Evolutionary conservation across 2,797 vertebrate genomes (phyloP).

Genomic region (Gallinago stenura): DNA sequence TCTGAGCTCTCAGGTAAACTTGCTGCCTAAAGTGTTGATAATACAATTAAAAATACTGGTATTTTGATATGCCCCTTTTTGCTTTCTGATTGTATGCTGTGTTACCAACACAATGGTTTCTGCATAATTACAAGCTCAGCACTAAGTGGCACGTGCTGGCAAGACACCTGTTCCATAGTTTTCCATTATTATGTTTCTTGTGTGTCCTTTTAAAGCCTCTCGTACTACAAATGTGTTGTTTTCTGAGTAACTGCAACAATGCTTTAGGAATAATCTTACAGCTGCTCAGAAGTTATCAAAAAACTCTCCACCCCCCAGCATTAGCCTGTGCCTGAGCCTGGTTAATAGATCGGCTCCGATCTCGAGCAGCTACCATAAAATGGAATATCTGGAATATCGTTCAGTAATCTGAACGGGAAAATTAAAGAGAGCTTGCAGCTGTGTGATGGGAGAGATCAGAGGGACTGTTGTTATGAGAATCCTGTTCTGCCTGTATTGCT

Average conservation of each 20-base stretch:
- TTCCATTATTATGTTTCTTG: background rate
- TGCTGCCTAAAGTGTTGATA: background rate
- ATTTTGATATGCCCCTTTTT: background rate
- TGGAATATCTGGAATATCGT: background rate
- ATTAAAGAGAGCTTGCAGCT: slow-evolving; percentile 4
- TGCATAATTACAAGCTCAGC: background rate
- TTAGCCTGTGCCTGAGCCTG: background rate
- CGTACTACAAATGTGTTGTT: background rate
- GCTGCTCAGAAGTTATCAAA: background rate
- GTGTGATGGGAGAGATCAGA: background rate
- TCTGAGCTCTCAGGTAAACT: background rate
- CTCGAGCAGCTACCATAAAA: background rate
- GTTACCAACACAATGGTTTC: background rate
- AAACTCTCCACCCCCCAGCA: background rate
- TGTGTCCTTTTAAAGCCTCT: background rate
- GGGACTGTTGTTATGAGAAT: background rate
- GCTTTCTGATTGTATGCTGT: background rate
- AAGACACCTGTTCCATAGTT: background rate
- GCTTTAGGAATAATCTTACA: background rate
- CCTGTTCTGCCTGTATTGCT: background rate
- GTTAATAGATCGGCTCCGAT: background rate
- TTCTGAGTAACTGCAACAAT: background rate
- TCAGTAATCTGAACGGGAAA: slow-evolving; percentile 25
- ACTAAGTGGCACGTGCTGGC: background rate
- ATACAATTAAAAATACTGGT: background rate